Evolutionary conservation across 1,140 invertebrate genomes (phyloP), one percentile per base, ranked within the genome.

Genomic region (Babylonia areolata): DNA sequence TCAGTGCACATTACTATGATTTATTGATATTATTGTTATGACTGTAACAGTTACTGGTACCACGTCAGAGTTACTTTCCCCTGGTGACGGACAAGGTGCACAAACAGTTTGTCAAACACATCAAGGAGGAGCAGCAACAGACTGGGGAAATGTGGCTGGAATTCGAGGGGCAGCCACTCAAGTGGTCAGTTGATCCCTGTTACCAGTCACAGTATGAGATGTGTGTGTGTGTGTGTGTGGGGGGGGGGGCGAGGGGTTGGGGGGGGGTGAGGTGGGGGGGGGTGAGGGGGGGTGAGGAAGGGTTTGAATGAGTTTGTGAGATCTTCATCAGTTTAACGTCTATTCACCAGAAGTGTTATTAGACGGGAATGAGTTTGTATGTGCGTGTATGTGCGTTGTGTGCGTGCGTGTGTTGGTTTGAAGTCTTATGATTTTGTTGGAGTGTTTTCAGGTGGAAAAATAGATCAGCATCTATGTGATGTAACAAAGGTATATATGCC

Each of bases 61-160:
- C 98, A 37, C 95, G 99, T 92, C 95, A 98, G 87, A 98, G 97
- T 94, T 99, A 99, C 95, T 98, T 99, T 95, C 98, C 98, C 80
- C 95, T 99, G 84, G 97, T 99, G 80, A 97, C 97, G 69, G 98
- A 99, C 92, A 99, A 99, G 96, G 97, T 98, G 86, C 96, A 97
- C 90, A 98, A 98, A 94, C 97, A 99, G 95, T 99, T 99, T 94
- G 95, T 96, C 85, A 96, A 97, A 87, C 97, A 96, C 93, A 96
- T 98, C 92, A 96, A 96, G 80, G 96, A 96, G 92, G 97, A 98
- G 88, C 96, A 33, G 31, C 88, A 97, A 86, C 96, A 84, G 35
- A 77, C 97, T 85, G 96, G 97, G 92, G 98, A 99, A 94, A 97
- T 99, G 96, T 99, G 98, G 98, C 95, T 99, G 69, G 98, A 99